Base-by-base conservation (phyloP, 2,888 invertebrate genomes). In the Ectemnius cavifrons region DNA sequence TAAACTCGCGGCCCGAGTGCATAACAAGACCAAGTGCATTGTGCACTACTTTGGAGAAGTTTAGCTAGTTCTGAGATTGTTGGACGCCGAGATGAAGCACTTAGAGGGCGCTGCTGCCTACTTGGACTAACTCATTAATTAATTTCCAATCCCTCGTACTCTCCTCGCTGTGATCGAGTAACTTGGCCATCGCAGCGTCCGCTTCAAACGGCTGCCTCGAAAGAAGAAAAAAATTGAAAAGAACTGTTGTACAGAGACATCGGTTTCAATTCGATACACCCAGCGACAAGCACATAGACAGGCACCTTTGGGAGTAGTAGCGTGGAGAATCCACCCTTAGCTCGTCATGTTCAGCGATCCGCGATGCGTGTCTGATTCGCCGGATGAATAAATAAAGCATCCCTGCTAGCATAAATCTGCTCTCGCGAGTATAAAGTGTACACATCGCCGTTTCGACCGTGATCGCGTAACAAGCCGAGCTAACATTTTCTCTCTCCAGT, bases 331-430 rank as follows among this genome's bases (percentile, higher is more conserved):
- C 67, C 61, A 47, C 78, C 82, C 82, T 79, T 70, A 58, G 37
- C 46, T 57, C 52, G 52, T 11, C 67, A 72, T 79, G 84, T 79
- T 80, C 77, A 79, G 80, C 77, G 79, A 75, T 68, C 78, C 81
- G 73, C 73, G 78, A 77, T 85, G 86, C 86, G 86, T 88, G 86
- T 86, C 88, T 80, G 82, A 87, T 87, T 82, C 78, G 74, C 60
- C 74, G 78, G 83, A 86, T 85, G 87, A 86, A 88, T 85, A 86
- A 84, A 85, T 86, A 82, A 86, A 86, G 76, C 85, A 77, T 81
- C 85, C 78, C 71, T 68, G 62, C 69, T 62, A 69, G 16, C 68
- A 49, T n/a, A 46, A 62, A 57, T 68, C 57, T 27, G 6, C 60
- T 37, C 8, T 23, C 14, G 16, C 60, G 60, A 73, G 60, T 72